A percentile compares a stretch with the other conserved stretches of the same genome.
Evolutionary conservation across 1,140 invertebrate species (phyloP).

Genomic region (Pararge aegeria): DNA sequence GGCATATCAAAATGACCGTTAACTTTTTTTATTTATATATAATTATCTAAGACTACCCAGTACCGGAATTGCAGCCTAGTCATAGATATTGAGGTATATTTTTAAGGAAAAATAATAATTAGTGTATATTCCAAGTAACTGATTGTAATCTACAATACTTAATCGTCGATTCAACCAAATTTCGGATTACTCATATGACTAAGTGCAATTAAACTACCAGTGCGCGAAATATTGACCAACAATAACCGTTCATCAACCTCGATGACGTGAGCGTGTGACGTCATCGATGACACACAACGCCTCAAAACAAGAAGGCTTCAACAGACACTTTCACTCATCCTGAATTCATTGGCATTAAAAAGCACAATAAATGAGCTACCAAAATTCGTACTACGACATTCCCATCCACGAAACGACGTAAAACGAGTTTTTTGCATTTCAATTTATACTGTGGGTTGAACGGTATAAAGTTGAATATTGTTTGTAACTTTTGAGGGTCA

Average conservation of each 20-base stretch:
- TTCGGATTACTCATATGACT: not conserved
- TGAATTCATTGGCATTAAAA: slow-evolving; percentile 2
- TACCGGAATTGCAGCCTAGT: too few species aligned
- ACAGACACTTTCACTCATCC: slow-evolving; percentile 2
- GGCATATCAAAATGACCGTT: too few species aligned
- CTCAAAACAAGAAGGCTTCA: not conserved
- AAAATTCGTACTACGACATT: not conserved
- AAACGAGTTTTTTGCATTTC: not conserved
- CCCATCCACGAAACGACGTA: not conserved
- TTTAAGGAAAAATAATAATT: not conserved
- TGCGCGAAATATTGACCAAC: not conserved
- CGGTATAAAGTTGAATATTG: not conserved
- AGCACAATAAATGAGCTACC: not conserved
- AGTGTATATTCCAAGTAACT: not conserved
- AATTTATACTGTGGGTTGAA: not conserved
- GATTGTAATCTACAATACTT: not conserved
- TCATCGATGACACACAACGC: not conserved
- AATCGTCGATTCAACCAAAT: not conserved
- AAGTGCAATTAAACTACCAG: not conserved
- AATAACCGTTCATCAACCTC: not conserved
- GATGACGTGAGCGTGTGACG: not conserved
- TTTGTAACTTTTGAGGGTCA: not conserved
- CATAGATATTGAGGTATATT: too few species aligned
- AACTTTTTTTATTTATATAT: too few species aligned
- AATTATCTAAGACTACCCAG: too few species aligned